Evolutionary conservation across 2,888 invertebrate genomes (phyloP).

Genomic region (Protonemura montana): DNA sequence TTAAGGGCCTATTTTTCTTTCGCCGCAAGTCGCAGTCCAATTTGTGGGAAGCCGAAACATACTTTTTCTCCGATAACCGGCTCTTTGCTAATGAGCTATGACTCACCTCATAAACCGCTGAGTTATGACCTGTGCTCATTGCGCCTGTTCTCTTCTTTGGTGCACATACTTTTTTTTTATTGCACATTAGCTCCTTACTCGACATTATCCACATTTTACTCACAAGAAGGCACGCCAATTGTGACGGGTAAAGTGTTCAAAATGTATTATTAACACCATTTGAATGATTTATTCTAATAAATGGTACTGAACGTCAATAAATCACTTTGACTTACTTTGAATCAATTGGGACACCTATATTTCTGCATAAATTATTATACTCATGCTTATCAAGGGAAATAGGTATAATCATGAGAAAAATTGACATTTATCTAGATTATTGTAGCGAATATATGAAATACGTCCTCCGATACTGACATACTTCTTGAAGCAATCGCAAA

Average conservation of each 20-base stretch:
- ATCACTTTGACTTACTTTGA: too few species aligned
- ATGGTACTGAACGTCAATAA: too few species aligned
- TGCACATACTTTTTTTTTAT: neutral
- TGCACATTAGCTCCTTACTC: neutral
- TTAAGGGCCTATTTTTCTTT: neutral
- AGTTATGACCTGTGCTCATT: neutral
- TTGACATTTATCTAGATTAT: too few species aligned
- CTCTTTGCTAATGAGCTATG: neutral
- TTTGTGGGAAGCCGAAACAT: neutral
- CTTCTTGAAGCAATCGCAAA: too few species aligned
- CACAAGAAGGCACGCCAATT: neutral
- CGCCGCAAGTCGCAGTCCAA: neutral
- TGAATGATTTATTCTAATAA: too few species aligned
- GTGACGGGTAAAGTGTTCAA: neutral
- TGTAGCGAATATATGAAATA: too few species aligned
- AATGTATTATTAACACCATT: too few species aligned
- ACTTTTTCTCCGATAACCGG: neutral
- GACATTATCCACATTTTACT: neutral
- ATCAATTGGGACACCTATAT: too few species aligned
- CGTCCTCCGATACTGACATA: too few species aligned
- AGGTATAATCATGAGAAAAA: too few species aligned
- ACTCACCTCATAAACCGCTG: neutral
- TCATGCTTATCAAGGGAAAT: too few species aligned
- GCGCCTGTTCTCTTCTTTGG: neutral
- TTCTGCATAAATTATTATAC: too few species aligned